Evolutionary conservation across 2,797 vertebrate species (phyloP).

Genomic region (Glyptemys insculpta): DNA sequence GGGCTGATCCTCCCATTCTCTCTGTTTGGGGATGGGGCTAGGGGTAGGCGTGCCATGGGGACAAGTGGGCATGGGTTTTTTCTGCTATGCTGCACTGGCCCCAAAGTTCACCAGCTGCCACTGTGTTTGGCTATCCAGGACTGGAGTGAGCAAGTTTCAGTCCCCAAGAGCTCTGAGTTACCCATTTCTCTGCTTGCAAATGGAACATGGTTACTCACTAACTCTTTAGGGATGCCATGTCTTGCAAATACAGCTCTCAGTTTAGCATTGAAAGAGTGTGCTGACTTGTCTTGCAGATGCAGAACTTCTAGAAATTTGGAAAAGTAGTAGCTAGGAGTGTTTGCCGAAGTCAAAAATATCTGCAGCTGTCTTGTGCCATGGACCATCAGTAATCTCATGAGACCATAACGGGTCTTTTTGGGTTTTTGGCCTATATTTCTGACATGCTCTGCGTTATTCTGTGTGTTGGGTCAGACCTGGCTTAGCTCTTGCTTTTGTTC

Average conservation of each 20-base stretch:
- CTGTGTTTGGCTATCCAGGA: neutral
- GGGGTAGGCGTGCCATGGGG: too few species aligned
- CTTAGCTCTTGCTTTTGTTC: neutral
- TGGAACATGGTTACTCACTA: neutral
- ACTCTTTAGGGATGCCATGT: neutral
- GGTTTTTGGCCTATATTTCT: neutral
- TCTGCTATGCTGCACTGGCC: too few species aligned
- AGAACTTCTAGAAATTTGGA: neutral
- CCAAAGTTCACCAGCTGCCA: too few species aligned
- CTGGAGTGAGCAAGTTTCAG: neutral
- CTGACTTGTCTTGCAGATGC: neutral
- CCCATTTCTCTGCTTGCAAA: neutral
- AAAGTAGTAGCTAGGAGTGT: neutral
- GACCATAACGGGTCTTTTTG: neutral
- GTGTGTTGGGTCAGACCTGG: neutral
- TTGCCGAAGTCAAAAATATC: neutral
- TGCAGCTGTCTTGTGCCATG: neutral
- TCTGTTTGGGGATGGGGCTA: too few species aligned
- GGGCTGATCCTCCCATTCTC: too few species aligned
- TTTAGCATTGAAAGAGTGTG: neutral
- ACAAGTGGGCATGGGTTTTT: too few species aligned
- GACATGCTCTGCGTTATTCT: neutral
- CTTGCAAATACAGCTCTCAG: neutral
- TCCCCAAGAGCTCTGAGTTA: neutral
- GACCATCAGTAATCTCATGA: neutral